Conservation (phyloP, 2,888 invertebrate species). For the Halictus ligatus region DNA sequence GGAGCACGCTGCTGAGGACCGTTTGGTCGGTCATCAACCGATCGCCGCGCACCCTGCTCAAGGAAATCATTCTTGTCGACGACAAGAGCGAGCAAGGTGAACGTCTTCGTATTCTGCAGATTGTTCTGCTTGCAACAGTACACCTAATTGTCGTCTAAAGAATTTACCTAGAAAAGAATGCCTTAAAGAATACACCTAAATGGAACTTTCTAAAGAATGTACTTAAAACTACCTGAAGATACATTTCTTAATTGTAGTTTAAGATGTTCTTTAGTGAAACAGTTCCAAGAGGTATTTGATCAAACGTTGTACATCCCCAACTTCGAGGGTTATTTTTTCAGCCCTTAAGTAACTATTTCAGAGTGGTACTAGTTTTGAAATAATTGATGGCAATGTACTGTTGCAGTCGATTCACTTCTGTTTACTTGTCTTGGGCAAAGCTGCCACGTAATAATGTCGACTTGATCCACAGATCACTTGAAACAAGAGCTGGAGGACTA, state of each 20-base stretch:
- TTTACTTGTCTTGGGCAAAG: not conserved
- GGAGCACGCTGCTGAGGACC: slow-evolving; percentile 97
- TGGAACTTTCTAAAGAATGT: too few species aligned
- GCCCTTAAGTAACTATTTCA: not conserved
- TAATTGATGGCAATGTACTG: too few species aligned
- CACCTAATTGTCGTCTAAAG: not conserved
- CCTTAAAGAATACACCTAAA: too few species aligned
- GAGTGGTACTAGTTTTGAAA: too few species aligned
- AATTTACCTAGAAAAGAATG: too few species aligned
- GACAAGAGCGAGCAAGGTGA: slow-evolving; percentile 97
- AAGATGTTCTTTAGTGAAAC: too few species aligned
- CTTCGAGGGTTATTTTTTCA: not conserved
- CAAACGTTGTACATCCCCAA: too few species aligned
- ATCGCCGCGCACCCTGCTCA: slow-evolving; percentile 94
- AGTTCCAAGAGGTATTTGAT: too few species aligned
- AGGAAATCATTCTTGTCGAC: slow-evolving; percentile 98
- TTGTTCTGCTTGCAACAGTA: not conserved
- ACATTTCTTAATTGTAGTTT: too few species aligned
- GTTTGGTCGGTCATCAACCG: slow-evolving; percentile 99
- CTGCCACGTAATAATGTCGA: not conserved
- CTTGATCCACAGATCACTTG: slow-evolving; percentile 89
- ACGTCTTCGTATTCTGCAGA: slow-evolving; percentile 25
- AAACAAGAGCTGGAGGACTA: slow-evolving; percentile 95
- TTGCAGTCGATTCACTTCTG: not conserved
- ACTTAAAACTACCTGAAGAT: too few species aligned